Base-by-base conservation (phyloP, 1,140 invertebrate species). In the Zaprionus gabonicus region DNA sequence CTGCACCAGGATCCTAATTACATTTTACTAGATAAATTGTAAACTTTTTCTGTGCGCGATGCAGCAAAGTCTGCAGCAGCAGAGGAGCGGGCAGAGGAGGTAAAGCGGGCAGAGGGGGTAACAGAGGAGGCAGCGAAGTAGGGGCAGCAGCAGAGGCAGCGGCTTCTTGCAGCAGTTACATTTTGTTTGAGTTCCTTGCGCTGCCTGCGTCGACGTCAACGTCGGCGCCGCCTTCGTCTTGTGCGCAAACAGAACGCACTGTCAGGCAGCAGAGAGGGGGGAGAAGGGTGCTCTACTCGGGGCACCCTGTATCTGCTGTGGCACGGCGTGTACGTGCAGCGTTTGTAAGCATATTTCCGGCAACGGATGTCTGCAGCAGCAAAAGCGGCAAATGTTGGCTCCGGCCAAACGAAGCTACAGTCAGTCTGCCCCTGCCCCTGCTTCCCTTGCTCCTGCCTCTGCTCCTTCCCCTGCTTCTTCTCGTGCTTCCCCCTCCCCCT, bases 21-120 rank as follows among this genome's bases (percentile, higher is more conserved):
- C 90, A 91, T 91, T 91, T 91, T 91, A 90, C 90, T 91, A 87
- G 90, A 91, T 91, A 91, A 91, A 91, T 91, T 91, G 85, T 91
- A 91, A 91, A 91, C 82, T 91, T 91, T 91, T 91, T 82, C 82
- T 80, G 80, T 80, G 80, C 88, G 60, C 81, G 76, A 75, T 71
- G 58, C 76, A 34, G 57, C 57, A 13, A 38, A 36, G 27, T 60
- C 71, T 60, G 60, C 71, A 64, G 72, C 63, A 34, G 31, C 31
- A 34, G 9, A 10, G 31, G 9, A 31, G 31, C 9, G 9, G 31
- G 28, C 28, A 31, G 9, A 31, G 31, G 31, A 3, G 31, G 28
- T 2, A 10, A 1, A 28, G 28, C 6, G 28, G 72, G 31, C 31
- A 31, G 2, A 31, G 28, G 28, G 28, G 28, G 28, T 7, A 31